Conservation (phyloP, 1,140 invertebrate genomes). For the Ips typographus region DNA sequence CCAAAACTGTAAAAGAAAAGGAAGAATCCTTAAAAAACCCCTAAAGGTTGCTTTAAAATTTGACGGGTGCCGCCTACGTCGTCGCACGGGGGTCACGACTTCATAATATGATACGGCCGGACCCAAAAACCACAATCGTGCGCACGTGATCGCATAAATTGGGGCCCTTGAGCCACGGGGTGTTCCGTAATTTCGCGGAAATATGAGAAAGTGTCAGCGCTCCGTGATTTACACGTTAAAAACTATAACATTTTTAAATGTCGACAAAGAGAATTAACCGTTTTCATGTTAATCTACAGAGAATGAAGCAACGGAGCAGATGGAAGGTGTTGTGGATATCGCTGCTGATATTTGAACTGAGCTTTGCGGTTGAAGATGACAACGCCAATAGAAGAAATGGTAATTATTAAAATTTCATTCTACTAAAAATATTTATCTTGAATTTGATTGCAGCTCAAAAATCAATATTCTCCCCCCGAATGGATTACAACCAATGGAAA, state of each 20-base stretch:
- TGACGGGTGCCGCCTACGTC: conserved; percentile 5
- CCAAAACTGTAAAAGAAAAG: no score
- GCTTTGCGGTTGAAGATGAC: conserved; percentile 21
- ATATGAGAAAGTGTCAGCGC: neutral
- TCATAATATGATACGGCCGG: neutral
- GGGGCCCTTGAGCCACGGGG: neutral
- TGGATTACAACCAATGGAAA: conserved; percentile 77
- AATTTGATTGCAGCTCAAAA: conserved; percentile 22
- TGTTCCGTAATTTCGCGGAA: conserved; percentile 3
- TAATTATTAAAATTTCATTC: conserved; percentile 12
- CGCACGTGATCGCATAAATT: conserved; percentile 9
- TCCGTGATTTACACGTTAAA: conserved; percentile 5
- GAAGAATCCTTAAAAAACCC: no score
- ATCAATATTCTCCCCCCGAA: conserved; percentile 63
- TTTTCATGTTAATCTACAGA: conserved; percentile 30
- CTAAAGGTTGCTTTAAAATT: neutral
- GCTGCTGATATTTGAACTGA: conserved; percentile 19
- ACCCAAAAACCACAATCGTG: conserved; percentile 6
- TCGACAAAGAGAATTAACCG: neutral
- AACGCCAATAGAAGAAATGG: conserved; percentile 25
- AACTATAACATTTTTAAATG: neutral
- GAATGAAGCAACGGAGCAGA: conserved; percentile 45
- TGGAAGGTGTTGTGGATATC: conserved; percentile 42
- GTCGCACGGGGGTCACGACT: conserved; percentile 1
- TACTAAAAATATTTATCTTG: neutral